These are phyloP conservation scores for Marmota flaviventris DNA, from an alignment of 2,113 vertebrate genomes.

Conservation along the genomic window DNA sequence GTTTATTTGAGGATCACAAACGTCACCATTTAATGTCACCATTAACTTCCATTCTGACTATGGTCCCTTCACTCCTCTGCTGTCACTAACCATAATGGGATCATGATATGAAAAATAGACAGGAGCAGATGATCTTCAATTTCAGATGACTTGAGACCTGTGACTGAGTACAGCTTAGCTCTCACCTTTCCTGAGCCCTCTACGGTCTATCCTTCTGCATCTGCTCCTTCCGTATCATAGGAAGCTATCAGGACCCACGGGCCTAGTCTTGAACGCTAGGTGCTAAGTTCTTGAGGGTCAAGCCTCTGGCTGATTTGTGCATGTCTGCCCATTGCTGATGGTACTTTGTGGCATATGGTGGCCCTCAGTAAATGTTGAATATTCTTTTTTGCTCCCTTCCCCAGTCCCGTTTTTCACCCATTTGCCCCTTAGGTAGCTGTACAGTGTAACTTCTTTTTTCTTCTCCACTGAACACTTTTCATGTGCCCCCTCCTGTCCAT, in stretches of 20 bases:
- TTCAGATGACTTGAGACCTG: neutral
- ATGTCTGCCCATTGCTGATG: neutral
- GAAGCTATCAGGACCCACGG: neutral
- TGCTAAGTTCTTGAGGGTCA: neutral
- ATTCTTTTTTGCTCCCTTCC: too few relatives aligned
- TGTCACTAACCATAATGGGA: neutral
- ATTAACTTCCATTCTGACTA: neutral
- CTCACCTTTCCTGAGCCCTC: neutral
- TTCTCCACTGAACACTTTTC: neutral
- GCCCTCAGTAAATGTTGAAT: neutral
- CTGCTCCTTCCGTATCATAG: neutral
- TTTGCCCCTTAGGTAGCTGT: neutral
- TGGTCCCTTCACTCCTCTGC: neutral
- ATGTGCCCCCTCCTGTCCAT: neutral
- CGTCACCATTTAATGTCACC: neutral
- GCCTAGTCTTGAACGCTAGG: neutral
- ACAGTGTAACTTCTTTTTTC: neutral
- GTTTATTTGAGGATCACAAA: neutral
- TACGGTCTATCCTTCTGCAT: neutral
- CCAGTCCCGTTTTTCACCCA: neutral
- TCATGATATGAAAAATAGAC: slow-evolving; percentile 6
- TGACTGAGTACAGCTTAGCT: neutral
- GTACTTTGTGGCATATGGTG: neutral
- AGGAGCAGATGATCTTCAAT: neutral
- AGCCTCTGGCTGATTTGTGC: neutral